Base-by-base conservation (phyloP, 2,888 invertebrate genomes). In the Cephus nigrinus region DNA sequence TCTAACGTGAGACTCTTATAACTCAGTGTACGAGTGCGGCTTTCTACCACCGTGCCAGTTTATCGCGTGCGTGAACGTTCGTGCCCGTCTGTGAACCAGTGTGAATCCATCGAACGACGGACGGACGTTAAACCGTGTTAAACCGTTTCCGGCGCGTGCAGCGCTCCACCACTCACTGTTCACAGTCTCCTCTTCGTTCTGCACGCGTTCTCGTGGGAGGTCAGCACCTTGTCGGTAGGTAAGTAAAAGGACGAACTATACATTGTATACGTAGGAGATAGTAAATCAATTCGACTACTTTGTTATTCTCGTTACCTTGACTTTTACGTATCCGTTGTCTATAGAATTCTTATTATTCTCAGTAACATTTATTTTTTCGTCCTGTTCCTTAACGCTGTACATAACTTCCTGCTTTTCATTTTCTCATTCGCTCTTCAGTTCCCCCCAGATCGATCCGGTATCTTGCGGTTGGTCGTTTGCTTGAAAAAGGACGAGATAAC, bases 221-320 rank as follows among this genome's bases (percentile, higher is more conserved):
- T 85, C 85, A 84, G 84, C 84, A 83, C 84, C 82, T 82, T 82
- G 82, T 78, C 79, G 79, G 80, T 81, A 76, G 82, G 84, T 82
- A 82, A 82, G 82, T 79, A 71, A 76, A 80, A 69, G 71, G 55
- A 55, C 55, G 55, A 55, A 55, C 55, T 55, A 55, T 55, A 55
- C 9, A 5, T 23, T 55, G 23, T 23, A 55, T 55, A 23, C 55
- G 55, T 55, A 55, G 55, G 55, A 55, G 23, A 55, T 55, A 55
- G 23, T 2, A 23, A 9, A 55, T 55, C 55, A 55, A 55, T 55
- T 15, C 55, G 55, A 23, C 55, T 55, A 55, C 55, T 5, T 55
- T 23, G 55, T 55, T 23, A 23, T 55, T 55, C 9, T 35, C 23
- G 23, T 55, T 23, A 55, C 23, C 23, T 55, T 55, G 55, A 23